A percentile compares a stretch with the other conserved stretches of the same genome.
These are phyloP conservation scores for Netta rufina DNA, from an alignment of 2,797 vertebrate species.

Conservation along the genomic window DNA sequence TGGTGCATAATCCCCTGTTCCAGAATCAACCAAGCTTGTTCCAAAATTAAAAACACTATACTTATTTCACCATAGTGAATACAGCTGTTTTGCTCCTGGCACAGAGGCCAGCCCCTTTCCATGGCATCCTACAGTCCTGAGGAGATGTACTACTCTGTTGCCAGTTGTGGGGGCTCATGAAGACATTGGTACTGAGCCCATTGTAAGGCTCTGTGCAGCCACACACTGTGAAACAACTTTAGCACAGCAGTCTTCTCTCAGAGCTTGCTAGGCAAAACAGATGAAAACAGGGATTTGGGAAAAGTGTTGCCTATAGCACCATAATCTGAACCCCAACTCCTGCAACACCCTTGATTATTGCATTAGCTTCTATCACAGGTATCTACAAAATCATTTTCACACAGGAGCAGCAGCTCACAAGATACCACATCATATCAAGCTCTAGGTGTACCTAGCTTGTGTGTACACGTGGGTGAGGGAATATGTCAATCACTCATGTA, in stretches of 20 bases:
- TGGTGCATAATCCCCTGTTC: too few species aligned
- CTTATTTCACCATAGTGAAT: neutral
- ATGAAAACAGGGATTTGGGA: neutral
- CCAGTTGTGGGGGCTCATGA: fast-evolving
- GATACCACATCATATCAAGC: neutral
- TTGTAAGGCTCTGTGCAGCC: too few species aligned
- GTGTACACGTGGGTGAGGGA: neutral
- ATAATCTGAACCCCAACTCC: neutral
- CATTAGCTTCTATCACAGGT: neutral
- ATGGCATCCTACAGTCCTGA: neutral
- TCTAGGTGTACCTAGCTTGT: neutral
- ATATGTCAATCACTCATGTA: neutral
- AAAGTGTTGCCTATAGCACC: neutral
- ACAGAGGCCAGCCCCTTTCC: neutral
- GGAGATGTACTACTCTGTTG: neutral
- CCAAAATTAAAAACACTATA: neutral
- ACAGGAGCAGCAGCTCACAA: neutral
- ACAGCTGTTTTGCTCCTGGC: neutral
- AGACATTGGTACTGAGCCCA: neutral
- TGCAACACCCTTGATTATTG: neutral
- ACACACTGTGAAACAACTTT: neutral
- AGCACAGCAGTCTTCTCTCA: neutral
- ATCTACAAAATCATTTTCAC: neutral
- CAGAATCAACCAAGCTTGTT: fast-evolving
- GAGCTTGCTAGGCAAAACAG: neutral